Evolutionary conservation across 1,140 invertebrate species (phyloP).

Genomic region (Heliconius nattereri): DNA sequence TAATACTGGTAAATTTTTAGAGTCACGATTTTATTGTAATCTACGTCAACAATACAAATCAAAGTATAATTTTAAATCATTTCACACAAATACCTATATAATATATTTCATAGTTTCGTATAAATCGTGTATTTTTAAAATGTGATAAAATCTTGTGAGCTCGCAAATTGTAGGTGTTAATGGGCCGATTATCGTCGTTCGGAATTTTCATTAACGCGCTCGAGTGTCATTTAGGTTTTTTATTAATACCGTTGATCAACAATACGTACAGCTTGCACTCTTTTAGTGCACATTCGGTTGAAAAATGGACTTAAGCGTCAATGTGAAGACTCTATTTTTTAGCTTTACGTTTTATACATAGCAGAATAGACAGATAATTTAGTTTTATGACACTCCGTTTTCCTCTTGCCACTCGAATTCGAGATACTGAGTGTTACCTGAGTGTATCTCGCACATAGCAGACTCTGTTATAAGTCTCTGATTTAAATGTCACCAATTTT

Average conservation of each 20-base stretch:
- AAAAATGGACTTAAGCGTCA: not conserved
- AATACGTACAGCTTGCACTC: not conserved
- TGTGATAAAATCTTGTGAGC: conserved; percentile 21
- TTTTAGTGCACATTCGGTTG: not conserved
- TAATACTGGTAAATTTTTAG: no score
- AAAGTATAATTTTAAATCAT: not conserved
- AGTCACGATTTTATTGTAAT: not conserved
- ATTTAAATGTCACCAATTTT: not conserved
- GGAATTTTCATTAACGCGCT: conserved; percentile 33
- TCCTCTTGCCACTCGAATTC: no score
- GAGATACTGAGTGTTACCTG: no score
- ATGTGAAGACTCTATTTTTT: no score
- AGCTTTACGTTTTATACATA: no score
- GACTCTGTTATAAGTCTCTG: no score
- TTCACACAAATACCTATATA: not conserved
- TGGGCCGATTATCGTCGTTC: conserved; percentile 31
- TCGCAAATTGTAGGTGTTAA: conserved; percentile 30
- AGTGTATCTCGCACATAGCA: no score
- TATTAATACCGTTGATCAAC: conserved; percentile 17
- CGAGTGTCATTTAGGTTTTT: conserved; percentile 21
- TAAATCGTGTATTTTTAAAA: conserved; percentile 14
- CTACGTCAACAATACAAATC: conserved; percentile 3
- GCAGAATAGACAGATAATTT: no score
- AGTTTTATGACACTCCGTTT: no score
- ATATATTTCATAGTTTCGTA: conserved; percentile 11